Percentiles rank a stretch among this genome's conserved stretches.
Conservation (phyloP, 2,113 vertebrate genomes). For the Antennarius striatus region DNA sequence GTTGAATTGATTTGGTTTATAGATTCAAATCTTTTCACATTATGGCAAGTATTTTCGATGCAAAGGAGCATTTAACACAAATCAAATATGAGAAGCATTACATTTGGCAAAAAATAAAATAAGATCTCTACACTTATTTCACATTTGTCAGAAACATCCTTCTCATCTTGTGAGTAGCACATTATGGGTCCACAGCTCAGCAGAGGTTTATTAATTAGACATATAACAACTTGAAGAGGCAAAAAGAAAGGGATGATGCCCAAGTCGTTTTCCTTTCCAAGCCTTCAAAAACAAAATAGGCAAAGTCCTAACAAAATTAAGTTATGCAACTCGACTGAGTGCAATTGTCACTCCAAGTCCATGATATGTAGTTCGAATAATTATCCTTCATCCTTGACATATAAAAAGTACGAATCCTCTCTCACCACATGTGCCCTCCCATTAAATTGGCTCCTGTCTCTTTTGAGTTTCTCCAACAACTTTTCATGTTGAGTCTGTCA, state of each 20-base stretch:
- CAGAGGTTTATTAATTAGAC: too few species aligned
- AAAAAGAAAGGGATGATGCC: conserved; percentile 9
- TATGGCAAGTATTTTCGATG: conserved; percentile 53
- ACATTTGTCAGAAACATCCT: conserved; percentile 31
- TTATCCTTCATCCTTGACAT: conserved; percentile 50
- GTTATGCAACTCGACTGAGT: conserved; percentile 33
- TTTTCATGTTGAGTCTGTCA: conserved; percentile 58
- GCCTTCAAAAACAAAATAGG: conserved; percentile 31
- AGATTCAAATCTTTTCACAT: conserved; percentile 39
- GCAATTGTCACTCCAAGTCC: conserved; percentile 40
- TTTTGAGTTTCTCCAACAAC: conserved; percentile 47
- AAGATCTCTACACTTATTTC: conserved; percentile 48
- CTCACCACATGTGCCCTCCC: conserved; percentile 31
- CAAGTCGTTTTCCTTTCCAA: conserved; percentile 13
- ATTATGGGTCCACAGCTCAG: conserved; percentile 4
- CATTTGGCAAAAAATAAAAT: conserved; percentile 59
- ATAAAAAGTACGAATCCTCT: conserved; percentile 32
- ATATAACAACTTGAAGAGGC: background rate
- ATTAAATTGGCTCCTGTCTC: conserved; percentile 54
- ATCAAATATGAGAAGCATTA: conserved; percentile 53
- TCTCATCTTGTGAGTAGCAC: conserved; percentile 14
- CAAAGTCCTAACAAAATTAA: conserved; percentile 36
- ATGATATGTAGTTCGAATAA: conserved; percentile 54
- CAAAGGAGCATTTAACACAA: conserved; percentile 50
- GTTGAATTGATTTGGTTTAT: conserved; percentile 63